These are phyloP conservation scores for Pampus argenteus DNA, from an alignment of 2,797 vertebrate species.

Conservation along the genomic window DNA sequence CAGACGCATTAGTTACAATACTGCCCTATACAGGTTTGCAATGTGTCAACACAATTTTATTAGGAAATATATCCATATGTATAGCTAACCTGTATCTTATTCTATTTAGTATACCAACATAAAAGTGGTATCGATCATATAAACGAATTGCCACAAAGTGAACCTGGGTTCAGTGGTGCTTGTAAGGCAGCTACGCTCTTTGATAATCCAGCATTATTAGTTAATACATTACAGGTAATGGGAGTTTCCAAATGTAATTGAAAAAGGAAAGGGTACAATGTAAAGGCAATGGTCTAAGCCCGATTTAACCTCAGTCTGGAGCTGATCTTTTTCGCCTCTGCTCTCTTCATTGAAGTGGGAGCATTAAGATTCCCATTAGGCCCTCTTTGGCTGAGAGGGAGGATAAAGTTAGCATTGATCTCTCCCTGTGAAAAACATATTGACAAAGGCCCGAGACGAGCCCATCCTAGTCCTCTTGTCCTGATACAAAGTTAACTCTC, in stretches of 20 bases:
- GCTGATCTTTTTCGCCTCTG: slow-evolving; percentile 6
- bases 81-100: no score
- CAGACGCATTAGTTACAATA: no score
- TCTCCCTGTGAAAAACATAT: slow-evolving; percentile 50
- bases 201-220: background rate
- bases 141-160: background rate
- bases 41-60: background rate
- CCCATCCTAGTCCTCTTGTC: slow-evolving; percentile 35
- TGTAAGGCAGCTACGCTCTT: background rate
- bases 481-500: slow-evolving; percentile 31
- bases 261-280: background rate
- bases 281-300: background rate
- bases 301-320: slow-evolving; percentile 39
- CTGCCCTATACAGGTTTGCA: background rate
- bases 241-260: background rate
- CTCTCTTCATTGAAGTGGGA: slow-evolving; percentile 23
- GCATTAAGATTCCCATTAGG: slow-evolving; percentile 56
- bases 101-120: no score
- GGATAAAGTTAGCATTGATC: slow-evolving; percentile 73
- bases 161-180: background rate
- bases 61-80: accelerated
- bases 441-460: slow-evolving; percentile 57
- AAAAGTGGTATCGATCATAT: no score
- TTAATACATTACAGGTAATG: background rate
- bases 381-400: slow-evolving; percentile 39